Base-by-base conservation (phyloP, 2,888 invertebrate genomes). In the Parascotia fuliginaria region DNA sequence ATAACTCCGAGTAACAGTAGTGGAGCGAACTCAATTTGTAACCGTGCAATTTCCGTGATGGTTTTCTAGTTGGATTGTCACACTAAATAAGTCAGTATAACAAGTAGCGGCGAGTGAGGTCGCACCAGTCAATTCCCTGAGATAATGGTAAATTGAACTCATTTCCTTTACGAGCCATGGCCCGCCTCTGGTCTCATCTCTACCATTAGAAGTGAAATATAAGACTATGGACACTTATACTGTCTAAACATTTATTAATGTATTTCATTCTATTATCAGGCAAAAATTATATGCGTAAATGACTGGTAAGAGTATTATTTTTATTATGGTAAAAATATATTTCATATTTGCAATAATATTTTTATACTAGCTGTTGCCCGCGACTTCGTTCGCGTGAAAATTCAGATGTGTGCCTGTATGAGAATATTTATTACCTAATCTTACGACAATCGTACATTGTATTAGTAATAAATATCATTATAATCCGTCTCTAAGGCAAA, bases 101-200 rank as follows among this genome's bases (percentile, higher is more conserved):
- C 79, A 76, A 75, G 75, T 65, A 65, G 70, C 59, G 60, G 59
- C 69, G 72, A 72, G 73, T 66, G 76, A 77, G 74, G 73, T 72
- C 73, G 67, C 70, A 69, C 73, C 73, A 78, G 70, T 76, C 81
- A 76, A 82, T 81, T 85, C 77, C 53, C 77, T 76, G 78, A 83
- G 83, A 84, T 86, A 87, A 87, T 87, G 75, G 78, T 80, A 85
- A 87, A 87, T 87, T 86, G 85, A 83, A 82, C 81, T 83, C 83
- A 85, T 87, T 89, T 89, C 87, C 85, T 83, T 67, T 71, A 76
- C 70, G 75, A 78, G 69, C 31, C 67, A 65, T 66, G 68, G 66
- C 52, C 72, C 66, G 75, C 63, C 68, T 71, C 55, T 55, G 73
- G 70, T 74, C 75, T 68, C 70, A 80, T 81, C 78, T 80, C 76